phyloP scores from a whole-genome alignment of 37 sponge, comb jelly and placozoan species.

The Spongilla lacustris region DNA sequence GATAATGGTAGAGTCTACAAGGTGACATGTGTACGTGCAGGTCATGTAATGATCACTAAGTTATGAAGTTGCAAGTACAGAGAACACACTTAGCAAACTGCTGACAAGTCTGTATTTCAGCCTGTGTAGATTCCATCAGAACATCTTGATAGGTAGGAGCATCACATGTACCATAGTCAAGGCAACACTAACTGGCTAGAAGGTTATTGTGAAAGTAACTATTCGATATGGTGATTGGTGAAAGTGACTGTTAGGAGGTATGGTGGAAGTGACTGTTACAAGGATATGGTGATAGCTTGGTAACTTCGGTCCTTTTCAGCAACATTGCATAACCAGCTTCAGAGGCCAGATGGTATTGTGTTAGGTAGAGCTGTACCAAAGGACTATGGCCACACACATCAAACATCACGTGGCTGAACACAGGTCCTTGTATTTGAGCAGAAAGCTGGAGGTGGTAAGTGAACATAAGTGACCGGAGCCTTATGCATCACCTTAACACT shows the following conservation, averaged over 20 bases:
- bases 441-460: slow-evolving; percentile 16
- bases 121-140: slow-evolving; percentile 15
- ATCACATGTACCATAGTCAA: neutral
- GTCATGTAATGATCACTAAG: too few species aligned
- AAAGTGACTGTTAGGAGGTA: neutral
- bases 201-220: neutral
- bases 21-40: too few species aligned
- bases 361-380: slow-evolving; percentile 69
- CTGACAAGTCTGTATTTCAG: neutral
- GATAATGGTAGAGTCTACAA: neutral
- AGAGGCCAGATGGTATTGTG: neutral
- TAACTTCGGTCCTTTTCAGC: slow-evolving; percentile 70
- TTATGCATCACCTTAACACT: neutral
- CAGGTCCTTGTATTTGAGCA: slow-evolving; percentile 39
- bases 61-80: too few species aligned
- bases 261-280: neutral
- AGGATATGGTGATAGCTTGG: slow-evolving; percentile 46
- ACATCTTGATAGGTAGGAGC: slow-evolving; percentile 38
- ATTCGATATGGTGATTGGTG: neutral
- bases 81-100: slow-evolving; percentile 27
- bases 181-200: too few species aligned
- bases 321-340: slow-evolving; percentile 33
- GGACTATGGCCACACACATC: slow-evolving; percentile 83
- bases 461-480: neutral
- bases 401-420: slow-evolving; percentile 70